A percentile compares a stretch with the other conserved stretches of the same genome.
Evolutionary conservation across 2,113 vertebrate species (phyloP).

Genomic region (Alces alces): DNA sequence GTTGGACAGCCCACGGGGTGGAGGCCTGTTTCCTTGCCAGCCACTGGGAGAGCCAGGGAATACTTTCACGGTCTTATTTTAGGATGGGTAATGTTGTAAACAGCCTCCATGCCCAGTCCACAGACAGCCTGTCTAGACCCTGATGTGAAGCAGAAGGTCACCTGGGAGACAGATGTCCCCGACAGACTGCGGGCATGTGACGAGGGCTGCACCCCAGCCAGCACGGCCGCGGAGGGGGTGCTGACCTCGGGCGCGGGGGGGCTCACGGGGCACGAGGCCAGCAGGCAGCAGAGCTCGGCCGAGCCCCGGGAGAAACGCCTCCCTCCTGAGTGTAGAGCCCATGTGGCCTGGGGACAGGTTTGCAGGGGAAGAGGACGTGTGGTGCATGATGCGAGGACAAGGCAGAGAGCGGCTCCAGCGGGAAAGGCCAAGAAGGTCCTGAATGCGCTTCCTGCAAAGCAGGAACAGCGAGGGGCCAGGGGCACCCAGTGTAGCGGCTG

Average conservation of each 20-base stretch:
- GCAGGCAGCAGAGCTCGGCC: rapidly evolving
- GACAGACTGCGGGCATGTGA: background rate
- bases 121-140: conserved; percentile 37
- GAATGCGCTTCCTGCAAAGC: rapidly evolving
- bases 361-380: rapidly evolving
- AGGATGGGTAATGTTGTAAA: conserved; percentile 48
- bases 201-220: background rate
- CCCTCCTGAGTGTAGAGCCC: rapidly evolving
- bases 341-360: rapidly evolving
- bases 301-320: rapidly evolving
- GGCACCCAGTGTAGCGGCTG: rapidly evolving
- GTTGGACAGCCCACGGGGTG: background rate
- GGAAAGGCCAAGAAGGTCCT: background rate
- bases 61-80: conserved; percentile 47
- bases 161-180: conserved; percentile 16
- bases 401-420: background rate
- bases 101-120: conserved; percentile 44
- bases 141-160: conserved; percentile 49
- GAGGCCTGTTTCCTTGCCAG: background rate
- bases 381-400: rapidly evolving
- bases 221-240: background rate
- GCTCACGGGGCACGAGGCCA: rapidly evolving
- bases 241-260: background rate
- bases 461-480: background rate
- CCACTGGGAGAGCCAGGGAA: background rate